These are phyloP conservation scores for Crocidura indochinensis DNA, from an alignment of 2,797 vertebrate species.

Conservation along the genomic window DNA sequence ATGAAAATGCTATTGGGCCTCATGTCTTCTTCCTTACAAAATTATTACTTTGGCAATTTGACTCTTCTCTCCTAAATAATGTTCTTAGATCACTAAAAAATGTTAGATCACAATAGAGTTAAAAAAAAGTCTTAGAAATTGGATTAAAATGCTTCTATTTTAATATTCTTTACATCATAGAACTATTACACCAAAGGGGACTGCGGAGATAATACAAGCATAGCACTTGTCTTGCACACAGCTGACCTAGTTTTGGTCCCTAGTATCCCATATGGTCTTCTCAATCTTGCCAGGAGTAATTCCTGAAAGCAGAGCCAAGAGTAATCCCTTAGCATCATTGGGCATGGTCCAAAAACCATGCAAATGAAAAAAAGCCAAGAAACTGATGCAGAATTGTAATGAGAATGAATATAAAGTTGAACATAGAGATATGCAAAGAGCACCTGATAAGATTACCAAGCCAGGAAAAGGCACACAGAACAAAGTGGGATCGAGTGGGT, in stretches of 20 bases:
- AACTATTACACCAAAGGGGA: background rate
- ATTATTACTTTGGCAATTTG: constrained; percentile 47
- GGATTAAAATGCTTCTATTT: constrained; percentile 12
- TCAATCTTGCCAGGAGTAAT: too few relatives aligned
- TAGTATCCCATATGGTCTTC: too few relatives aligned
- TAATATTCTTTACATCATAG: constrained; percentile 30
- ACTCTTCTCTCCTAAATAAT: constrained; percentile 46
- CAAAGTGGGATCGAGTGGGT: background rate
- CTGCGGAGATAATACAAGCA: too few relatives aligned
- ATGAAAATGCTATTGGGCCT: constrained; percentile 26
- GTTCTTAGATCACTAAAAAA: constrained; percentile 43
- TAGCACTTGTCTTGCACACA: too few relatives aligned
- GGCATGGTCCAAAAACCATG: too few relatives aligned
- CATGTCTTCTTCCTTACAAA: constrained; percentile 58
- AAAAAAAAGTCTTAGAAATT: constrained; percentile 58
- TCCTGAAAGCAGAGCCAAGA: too few relatives aligned
- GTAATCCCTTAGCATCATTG: too few relatives aligned
- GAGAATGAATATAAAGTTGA: background rate
- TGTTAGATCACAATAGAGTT: constrained; percentile 41
- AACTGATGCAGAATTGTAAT: background rate
- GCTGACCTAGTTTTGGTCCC: too few relatives aligned
- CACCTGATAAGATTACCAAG: background rate
- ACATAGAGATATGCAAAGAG: background rate
- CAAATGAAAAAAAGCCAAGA: background rate
- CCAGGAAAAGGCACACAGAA: background rate